phyloP scores from a whole-genome alignment of 2,888 invertebrate species.

The Torymus texanus region DNA sequence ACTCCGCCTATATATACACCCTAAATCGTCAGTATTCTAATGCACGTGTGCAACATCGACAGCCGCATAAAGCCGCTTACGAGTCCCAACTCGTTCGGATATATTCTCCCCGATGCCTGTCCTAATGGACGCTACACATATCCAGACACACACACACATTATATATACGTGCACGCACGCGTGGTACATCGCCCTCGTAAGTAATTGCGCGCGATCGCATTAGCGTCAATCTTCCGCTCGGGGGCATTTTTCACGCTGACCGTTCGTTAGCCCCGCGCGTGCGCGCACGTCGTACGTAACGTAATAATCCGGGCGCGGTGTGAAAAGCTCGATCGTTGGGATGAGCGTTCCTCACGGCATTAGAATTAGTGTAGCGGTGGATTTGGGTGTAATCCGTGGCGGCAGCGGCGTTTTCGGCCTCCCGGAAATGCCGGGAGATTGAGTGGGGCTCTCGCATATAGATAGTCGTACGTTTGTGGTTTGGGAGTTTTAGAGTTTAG shows the following conservation, averaged over 20 bases:
- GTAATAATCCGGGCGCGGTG: constrained; percentile 1
- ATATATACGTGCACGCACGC: too few species aligned
- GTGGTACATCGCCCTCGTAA: not conserved
- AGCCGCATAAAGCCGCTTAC: constrained; percentile 18
- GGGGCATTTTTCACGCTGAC: not conserved
- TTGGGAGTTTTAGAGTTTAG: too few species aligned
- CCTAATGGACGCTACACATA: constrained; percentile 2
- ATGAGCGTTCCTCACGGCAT: constrained; percentile 29
- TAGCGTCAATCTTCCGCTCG: constrained; percentile 25
- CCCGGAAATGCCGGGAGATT: not conserved
- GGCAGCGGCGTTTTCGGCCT: not conserved
- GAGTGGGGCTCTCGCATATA: not conserved
- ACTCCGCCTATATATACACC: too few species aligned
- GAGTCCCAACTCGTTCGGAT: too few species aligned
- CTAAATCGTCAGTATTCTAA: too few species aligned
- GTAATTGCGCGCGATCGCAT: constrained; percentile 37
- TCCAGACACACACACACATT: not conserved
- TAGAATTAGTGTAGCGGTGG: constrained; percentile 12
- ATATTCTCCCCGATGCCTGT: not conserved
- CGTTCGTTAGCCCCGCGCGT: not conserved
- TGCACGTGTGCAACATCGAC: not conserved
- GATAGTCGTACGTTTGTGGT: too few species aligned
- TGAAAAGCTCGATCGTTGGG: not conserved
- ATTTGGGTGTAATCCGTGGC: not conserved
- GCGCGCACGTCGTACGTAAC: not conserved